Evolutionary conservation across 37 sponge, comb jelly and placozoan genomes (phyloP), one percentile per base, ranked within the genome.

Genomic region (Dysidea cf. avara): DNA sequence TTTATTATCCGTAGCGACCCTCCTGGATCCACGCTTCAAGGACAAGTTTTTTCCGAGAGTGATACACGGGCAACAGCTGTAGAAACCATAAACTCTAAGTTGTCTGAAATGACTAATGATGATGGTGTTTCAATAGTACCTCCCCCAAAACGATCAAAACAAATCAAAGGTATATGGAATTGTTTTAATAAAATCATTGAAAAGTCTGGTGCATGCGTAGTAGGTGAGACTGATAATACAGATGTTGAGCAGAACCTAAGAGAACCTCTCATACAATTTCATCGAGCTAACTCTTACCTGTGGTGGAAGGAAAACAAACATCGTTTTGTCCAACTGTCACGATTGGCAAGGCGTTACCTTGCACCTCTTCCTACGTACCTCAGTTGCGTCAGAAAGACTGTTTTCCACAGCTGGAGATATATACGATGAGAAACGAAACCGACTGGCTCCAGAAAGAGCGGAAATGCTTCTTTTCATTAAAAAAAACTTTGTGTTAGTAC

Each of bases 381-480:
- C 71, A 31, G 56, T 71, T 12, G 54, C 71, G 7, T 71, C 71
- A 7, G 71, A 67, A 25, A 43, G 68, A 22, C 49, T 67, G n/a
- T 67, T 67, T 21, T 67, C 68, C 6, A 22, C 49, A 14, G 71
- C 71, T 53, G 71, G 71, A 11, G 71, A 29, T 24, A 46, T 71
- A 26, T 71, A 71, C 18, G 18, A 38, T 53, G 71, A 71, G 13
- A 50, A 30, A 30, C 12, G 71, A 22, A 71, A 53, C 31, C 13
- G 28, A 68, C 35, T 71, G 7, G 32, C n/a, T 17, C 71, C 71
- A 29, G 56, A 71, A 53, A 51, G 35, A 5, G 71, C 71, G 2
- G 71, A 71, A 26, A 50, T 30, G 24, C 71, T 71, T 25, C 71
- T 71, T 3, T 71, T 71, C 36, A 71, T 71, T 30, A 71, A 71